Conservation (phyloP, 2,888 invertebrate genomes). For the Hypolimnas misippus region DNA sequence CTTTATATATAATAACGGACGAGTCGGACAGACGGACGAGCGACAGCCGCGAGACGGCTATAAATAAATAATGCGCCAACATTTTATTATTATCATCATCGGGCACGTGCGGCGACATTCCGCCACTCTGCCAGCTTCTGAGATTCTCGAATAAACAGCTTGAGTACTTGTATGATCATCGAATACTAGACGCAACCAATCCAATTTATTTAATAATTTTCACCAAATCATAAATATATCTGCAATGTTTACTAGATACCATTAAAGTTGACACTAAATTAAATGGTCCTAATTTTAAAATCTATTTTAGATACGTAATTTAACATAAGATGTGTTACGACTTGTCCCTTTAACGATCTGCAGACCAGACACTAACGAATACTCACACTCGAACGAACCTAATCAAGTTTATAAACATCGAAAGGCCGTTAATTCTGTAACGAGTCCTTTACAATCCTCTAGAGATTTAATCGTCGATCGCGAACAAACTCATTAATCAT, state of each 20-base stretch:
- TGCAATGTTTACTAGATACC: too few species aligned
- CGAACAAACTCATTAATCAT: slow-evolving; percentile 70
- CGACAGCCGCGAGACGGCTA: slow-evolving; percentile 82
- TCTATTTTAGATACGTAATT: too few species aligned
- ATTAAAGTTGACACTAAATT: too few species aligned
- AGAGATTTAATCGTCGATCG: slow-evolving; percentile 57
- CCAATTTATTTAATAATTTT: neutral
- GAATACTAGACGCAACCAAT: slow-evolving; percentile 17
- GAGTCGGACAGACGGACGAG: slow-evolving; percentile 76
- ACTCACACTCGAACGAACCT: slow-evolving; percentile 26
- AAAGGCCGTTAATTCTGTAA: slow-evolving; percentile 62
- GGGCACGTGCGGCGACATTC: slow-evolving; percentile 81
- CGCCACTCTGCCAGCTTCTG: slow-evolving; percentile 65
- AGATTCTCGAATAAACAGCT: slow-evolving; percentile 43
- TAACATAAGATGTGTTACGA: too few species aligned
- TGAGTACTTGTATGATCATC: slow-evolving; percentile 16
- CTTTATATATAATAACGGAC: slow-evolving; percentile 64
- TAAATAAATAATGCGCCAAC: slow-evolving; percentile 84
- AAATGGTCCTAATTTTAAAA: neutral
- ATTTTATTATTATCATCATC: slow-evolving; percentile 82
- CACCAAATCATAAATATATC: neutral
- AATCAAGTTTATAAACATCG: slow-evolving; percentile 51
- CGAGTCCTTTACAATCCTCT: slow-evolving; percentile 59
- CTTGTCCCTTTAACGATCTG: neutral
- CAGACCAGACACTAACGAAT: neutral